Base-by-base conservation (phyloP, 2,888 invertebrate genomes). In the Steinernema carpocapsae region DNA sequence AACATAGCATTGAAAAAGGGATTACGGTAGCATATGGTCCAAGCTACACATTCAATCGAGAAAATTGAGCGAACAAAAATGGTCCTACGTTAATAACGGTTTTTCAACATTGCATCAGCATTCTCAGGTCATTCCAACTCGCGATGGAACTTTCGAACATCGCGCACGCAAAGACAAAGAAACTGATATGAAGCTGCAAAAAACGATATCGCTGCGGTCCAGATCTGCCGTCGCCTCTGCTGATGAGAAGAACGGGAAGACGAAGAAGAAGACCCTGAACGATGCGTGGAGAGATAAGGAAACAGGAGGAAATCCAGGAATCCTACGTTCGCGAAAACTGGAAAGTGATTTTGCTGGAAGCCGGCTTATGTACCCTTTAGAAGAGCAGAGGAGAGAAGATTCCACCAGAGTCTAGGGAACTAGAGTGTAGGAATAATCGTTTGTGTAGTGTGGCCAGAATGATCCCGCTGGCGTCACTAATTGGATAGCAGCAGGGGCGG, bases 101-200 rank as follows among this genome's bases (percentile, higher is more conserved):
- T n/a, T n/a, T n/a, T n/a, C n/a, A n/a, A n/a, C n/a, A n/a, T n/a
- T n/a, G n/a, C n/a, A n/a, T n/a, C n/a, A n/a, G n/a, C n/a, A n/a
- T n/a, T n/a, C n/a, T n/a, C n/a, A n/a, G n/a, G n/a, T n/a, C n/a
- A n/a, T n/a, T n/a, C n/a, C n/a, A n/a, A n/a, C n/a, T n/a, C n/a
- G n/a, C n/a, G n/a, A n/a, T n/a, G n/a, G n/a, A n/a, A n/a, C n/a
- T n/a, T n/a, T n/a, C n/a, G n/a, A n/a, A n/a, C n/a, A n/a, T n/a
- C n/a, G 48, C 43, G 43, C 43, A 14, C 10, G 48, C 14, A 17
- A 48, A 48, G 19, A 19, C 14, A 48, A 48, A 17, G 48, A 48
- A 7, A 48, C 48, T 48, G 48, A 48, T 48, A 48, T 48, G 48
- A 48, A 48, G 48, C 48, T 48, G 48, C 48, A 48, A 48, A 48